Base-by-base conservation (phyloP, 2,797 vertebrate genomes). In the Somateria mollissima region DNA sequence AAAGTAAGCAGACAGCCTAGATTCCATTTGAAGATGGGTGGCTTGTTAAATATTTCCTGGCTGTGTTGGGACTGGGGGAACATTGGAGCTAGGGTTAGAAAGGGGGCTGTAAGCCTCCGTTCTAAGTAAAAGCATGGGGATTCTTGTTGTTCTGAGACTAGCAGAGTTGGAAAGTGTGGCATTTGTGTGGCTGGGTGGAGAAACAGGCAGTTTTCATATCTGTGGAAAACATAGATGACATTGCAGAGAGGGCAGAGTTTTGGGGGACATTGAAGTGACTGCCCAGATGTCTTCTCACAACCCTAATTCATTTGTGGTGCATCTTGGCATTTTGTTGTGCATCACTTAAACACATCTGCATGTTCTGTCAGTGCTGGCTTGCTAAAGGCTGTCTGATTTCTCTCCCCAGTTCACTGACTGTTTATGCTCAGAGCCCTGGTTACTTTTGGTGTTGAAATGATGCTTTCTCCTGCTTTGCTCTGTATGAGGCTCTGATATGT, bases 1-100 rank as follows among this genome's bases (percentile, higher is more conserved):
- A 99, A 95, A 99, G 99, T 99, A 97, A 98, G 98, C 64, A 9
- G 3, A 11, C 20, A 37, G 6, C 39, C 45, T 34, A 1, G 24
- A 34, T 57, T 65, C 6, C 16, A 16, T 67, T 22, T 65, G 67
- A 87, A 76, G 37, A 14, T 51, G 71, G 25, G 12, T 14, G 4
- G 16, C 37, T 34, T 72, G n/a, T 22, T 28, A 17, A 56, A 37
- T 69, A 16, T 1, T 8, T 54, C 14, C 11, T 6, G 21, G 14
- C 24, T 43, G 62, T 19, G 12, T 34, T 75, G 76, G 37, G 30
- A 49, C 1, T 70, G 65, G 34, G 67, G 12, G 12, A 93, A 10
- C 3, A 10, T 45, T 47, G 28, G 5, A 10, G 16, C 17, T 25
- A 1, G 15, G 10, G 5, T 27, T 72, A 28, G 62, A 47, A 75